These are phyloP conservation scores for Chinchilla lanigera DNA, from an alignment of 2,113 vertebrate genomes.

Conservation along the genomic window DNA sequence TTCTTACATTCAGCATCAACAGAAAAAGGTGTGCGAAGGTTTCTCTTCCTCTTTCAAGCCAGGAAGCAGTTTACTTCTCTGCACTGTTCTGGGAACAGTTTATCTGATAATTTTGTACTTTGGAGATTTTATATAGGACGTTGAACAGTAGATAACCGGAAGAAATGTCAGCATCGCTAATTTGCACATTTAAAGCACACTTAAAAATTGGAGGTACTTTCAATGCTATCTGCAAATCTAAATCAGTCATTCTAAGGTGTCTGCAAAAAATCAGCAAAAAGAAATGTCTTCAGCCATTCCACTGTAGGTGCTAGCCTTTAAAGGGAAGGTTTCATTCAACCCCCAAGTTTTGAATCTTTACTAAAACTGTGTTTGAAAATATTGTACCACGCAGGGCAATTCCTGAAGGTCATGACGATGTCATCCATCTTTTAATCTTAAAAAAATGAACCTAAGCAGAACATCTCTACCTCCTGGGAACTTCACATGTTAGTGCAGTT, in stretches of 20 bases:
- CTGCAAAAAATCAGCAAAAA: not conserved
- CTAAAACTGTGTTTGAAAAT: conserved; percentile 45
- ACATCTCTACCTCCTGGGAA: not conserved
- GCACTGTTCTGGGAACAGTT: conserved; percentile 52
- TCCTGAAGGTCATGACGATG: conserved; percentile 50
- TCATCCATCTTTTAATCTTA: not conserved
- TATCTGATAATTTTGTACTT: conserved; percentile 41
- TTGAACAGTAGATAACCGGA: conserved; percentile 17
- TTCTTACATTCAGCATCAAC: conserved; percentile 52
- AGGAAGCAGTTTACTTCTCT: conserved; percentile 52
- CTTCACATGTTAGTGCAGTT: conserved; percentile 29
- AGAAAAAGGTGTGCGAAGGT: conserved; percentile 64
- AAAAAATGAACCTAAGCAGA: not conserved
- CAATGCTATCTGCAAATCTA: not conserved
- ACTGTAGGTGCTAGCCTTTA: not conserved
- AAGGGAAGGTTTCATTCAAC: not conserved
- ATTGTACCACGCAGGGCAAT: not conserved
- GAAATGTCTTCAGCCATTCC: not conserved
- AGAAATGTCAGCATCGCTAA: conserved; percentile 13
- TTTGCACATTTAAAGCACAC: conserved; percentile 32
- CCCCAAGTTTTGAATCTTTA: conserved; percentile 29
- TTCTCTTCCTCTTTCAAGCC: conserved; percentile 57
- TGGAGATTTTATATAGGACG: conserved; percentile 38
- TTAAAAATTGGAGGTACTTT: not conserved
- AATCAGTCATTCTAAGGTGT: conserved; percentile 23